Conservation (phyloP, 2,888 invertebrate genomes). For the Gibbula magus region DNA sequence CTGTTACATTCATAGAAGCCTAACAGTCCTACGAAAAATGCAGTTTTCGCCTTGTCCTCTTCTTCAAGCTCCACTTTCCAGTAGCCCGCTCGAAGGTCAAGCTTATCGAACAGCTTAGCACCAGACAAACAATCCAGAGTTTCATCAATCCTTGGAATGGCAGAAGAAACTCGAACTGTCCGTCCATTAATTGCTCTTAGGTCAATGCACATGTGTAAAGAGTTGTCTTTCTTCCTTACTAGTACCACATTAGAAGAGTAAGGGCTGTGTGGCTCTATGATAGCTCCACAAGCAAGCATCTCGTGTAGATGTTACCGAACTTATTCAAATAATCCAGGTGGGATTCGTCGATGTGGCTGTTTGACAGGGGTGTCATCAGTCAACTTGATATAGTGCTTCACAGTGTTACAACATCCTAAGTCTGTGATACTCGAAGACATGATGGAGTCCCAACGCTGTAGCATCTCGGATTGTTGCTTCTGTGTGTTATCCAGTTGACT, state of each 20-base stretch:
- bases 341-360: slow-evolving; percentile 24
- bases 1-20: too few relatives aligned
- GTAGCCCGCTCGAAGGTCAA: slow-evolving; percentile 28
- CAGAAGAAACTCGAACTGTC: background rate
- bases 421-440: too few relatives aligned
- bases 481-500: too few relatives aligned
- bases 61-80: slow-evolving; percentile 31
- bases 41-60: slow-evolving; percentile 18
- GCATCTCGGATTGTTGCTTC: too few relatives aligned
- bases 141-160: too few relatives aligned
- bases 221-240: background rate
- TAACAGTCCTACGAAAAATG: too few relatives aligned
- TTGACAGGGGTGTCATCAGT: slow-evolving; percentile 26
- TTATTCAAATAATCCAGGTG: slow-evolving; percentile 18
- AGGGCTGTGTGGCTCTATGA: background rate
- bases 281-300: background rate
- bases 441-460: too few relatives aligned
- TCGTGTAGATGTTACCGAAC: slow-evolving; percentile 16
- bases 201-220: background rate
- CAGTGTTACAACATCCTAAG: background rate
- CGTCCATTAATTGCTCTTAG: background rate
- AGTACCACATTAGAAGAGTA: background rate
- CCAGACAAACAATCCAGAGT: too few relatives aligned
- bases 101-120: slow-evolving; percentile 6
- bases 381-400: slow-evolving; percentile 28